Base-by-base conservation (phyloP, 2,797 vertebrate genomes). In the Hafferia zeledoni region DNA sequence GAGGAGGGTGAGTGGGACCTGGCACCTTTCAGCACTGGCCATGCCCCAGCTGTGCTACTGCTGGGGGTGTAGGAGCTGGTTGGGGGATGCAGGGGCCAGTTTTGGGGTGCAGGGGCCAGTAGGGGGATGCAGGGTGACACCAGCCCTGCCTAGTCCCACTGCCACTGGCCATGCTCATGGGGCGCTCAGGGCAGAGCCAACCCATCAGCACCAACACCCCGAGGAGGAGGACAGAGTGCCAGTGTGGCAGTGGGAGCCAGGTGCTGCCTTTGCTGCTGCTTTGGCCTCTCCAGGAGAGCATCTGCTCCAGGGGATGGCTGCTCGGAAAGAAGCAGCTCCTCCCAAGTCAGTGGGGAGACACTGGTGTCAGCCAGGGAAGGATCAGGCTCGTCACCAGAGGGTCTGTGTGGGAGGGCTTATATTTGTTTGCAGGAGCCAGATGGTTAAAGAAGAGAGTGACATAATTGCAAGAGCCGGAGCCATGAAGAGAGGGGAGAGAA, bases 351-450 rank as follows among this genome's bases (percentile, higher is more conserved):
- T 2, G 0, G 35, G 77, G 74, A 33, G 65, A 17, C 35, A 50
- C 53, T 65, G 83, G 80, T 88, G 91, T 33, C 85, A 88, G 76
- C 25, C 46, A 4, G 90, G 83, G 89, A 95, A 94, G 91, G 85
- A 96, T 96, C 87, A 37, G 61, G 69, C 95, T 93, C 79, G 16
- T n/a, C 16, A 18, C 72, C 89, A 95, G 94, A 16, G 59, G 91
- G 82, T 65, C 89, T 93, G 94, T 93, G 94, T 96, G 65, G 95
- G 95, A 96, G 96, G 95, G 91, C 87, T 93, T 87, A 78, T 75
- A 96, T 96, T 96, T 93, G 88, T 93, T 91, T 93, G 91, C 77
- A 93, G 92, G 81, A 94, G 83, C 89, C 96, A 95, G 93, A 96
- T 93, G 94, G 95, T 91, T 97, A 92, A 92, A 90, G 87, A 86